A percentile compares a stretch with the other conserved stretches of the same genome.
These are phyloP conservation scores for Frieseomelitta varia DNA, from an alignment of 1,140 invertebrate genomes.

Conservation along the genomic window DNA sequence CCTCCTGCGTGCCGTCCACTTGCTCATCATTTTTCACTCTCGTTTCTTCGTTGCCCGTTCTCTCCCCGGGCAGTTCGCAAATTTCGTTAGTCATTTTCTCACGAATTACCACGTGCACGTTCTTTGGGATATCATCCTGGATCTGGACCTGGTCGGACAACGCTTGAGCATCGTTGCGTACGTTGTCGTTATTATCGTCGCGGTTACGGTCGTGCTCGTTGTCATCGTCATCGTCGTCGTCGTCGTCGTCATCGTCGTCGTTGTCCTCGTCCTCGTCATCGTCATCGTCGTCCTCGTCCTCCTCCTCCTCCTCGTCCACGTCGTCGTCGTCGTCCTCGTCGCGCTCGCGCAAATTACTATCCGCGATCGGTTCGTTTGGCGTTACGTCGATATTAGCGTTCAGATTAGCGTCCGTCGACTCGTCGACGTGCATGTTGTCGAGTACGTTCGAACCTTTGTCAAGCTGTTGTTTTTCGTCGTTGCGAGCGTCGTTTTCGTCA, in stretches of 20 bases:
- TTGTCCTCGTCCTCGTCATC: background rate
- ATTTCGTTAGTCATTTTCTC: background rate
- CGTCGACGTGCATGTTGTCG: background rate
- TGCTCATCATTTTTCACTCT: background rate
- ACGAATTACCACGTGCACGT: background rate
- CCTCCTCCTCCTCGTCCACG: background rate
- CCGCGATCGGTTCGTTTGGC: background rate
- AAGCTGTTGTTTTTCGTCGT: background rate
- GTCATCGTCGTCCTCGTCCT: background rate
- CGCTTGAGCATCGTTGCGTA: background rate
- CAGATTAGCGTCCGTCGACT: background rate
- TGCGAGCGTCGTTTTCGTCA: background rate
- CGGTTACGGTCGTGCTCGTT: background rate
- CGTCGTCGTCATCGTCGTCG: background rate
- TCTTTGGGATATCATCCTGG: no score
- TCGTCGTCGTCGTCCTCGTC: background rate
- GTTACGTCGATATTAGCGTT: background rate
- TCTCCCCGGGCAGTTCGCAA: background rate
- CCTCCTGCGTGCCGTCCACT: background rate
- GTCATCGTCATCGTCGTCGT: background rate
- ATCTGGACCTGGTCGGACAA: background rate
- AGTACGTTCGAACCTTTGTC: background rate
- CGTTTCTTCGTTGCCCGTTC: constrained; percentile 12
- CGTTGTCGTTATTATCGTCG: constrained; percentile 7
- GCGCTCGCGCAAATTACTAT: background rate